phyloP scores from a whole-genome alignment of 2,113 vertebrate genomes.

The Fregata magnificens region DNA sequence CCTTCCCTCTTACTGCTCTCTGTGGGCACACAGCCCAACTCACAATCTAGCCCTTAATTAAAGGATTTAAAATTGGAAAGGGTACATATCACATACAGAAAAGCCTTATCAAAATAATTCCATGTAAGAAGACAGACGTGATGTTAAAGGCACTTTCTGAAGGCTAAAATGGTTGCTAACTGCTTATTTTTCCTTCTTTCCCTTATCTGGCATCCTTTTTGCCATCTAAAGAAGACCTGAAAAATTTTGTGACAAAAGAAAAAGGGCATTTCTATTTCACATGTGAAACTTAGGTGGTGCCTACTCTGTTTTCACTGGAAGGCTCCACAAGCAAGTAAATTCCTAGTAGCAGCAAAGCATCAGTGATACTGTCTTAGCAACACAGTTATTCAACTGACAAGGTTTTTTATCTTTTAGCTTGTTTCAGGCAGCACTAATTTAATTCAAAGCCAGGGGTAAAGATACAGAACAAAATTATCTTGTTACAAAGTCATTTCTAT shows the following conservation, averaged over 20 bases:
- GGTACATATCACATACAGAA: background rate
- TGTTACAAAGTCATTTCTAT: background rate
- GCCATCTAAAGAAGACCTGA: background rate
- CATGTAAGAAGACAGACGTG: background rate
- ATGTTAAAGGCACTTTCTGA: background rate
- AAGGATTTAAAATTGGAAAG: background rate
- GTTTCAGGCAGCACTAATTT: background rate
- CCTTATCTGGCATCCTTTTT: background rate
- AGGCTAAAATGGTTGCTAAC: background rate
- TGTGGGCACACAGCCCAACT: background rate
- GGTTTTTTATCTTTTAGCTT: background rate
- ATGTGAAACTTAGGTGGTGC: background rate
- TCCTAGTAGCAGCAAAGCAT: background rate
- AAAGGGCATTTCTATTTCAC: background rate
- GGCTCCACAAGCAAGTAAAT: background rate
- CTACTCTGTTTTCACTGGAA: background rate
- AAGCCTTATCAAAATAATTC: background rate
- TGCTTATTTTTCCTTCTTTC: background rate
- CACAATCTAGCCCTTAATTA: background rate
- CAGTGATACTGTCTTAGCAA: background rate
- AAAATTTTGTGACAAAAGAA: background rate
- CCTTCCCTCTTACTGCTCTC: background rate
- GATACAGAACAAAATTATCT: background rate
- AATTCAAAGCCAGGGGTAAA: background rate
- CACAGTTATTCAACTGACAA: background rate